Evolutionary conservation across 35 echinoderm and acorn worm species (phyloP), one percentile per base, ranked within the genome.

Genomic region (Heliocidaris erythrogramma): DNA sequence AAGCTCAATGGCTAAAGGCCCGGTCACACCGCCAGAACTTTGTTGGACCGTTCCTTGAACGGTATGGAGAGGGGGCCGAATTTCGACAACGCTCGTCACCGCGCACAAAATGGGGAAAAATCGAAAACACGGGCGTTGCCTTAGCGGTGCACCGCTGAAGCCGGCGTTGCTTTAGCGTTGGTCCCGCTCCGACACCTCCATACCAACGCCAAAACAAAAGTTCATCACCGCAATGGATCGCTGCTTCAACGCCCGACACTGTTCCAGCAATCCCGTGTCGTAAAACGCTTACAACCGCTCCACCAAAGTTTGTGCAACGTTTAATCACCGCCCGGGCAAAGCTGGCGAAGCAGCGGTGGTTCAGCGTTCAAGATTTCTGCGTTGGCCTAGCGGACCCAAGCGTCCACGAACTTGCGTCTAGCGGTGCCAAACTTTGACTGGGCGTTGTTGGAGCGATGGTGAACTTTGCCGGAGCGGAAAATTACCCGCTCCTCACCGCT

Each of bases 221-320:
- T 42, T 87, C 86, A 88, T 88, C 86, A 88, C 86, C 16, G 86
- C 86, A 88, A 88, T 88, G 86, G 86, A 88, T 88, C 86, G 31
- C 86, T 88, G 86, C 86, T 88, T 88, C 86, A 88, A 88, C 86
- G 86, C 86, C 86, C 86, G 86, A 88, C 86, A 88, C 86, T 5
- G 86, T 88, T 88, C 31, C 87, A 89, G 87, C 87, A 89, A 89
- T 89, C 87, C 13, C 87, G 7, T 89, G 87, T 89, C 87, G 86
- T 88, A 88, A 88, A 88, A 88, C 86, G 86, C 86, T 88, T 88
- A 88, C 86, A 88, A 88, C 86, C 86, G 86, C 86, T 88, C 86
- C 86, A 88, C 86, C 86, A 88, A 88, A 88, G 86, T 88, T 32
- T 88, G 86, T 88, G 86, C 86, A 88, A 88, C 59, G 59, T 61